Evolutionary conservation across 2,888 invertebrate genomes (phyloP), one percentile per base, ranked within the genome.

Genomic region (Ophion obscuratus): DNA sequence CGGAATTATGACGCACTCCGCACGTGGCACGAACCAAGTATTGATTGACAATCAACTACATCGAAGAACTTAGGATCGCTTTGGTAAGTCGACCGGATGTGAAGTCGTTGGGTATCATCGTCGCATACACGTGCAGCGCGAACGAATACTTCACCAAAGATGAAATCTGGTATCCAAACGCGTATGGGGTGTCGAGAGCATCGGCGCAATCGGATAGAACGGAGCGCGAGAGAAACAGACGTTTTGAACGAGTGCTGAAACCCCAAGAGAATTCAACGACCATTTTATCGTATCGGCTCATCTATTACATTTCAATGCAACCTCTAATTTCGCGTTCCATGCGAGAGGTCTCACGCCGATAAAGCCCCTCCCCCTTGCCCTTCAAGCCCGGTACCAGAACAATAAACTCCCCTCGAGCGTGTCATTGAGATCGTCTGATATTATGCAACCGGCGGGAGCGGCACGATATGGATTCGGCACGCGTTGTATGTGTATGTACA

Each of bases 381-480:
- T 17, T 3, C 53, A 53, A 17, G 14, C 77, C 59, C 66, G 81
- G 84, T 87, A 80, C 87, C 85, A 79, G 88, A 88, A 89, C 87
- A 89, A 88, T 89, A 87, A 89, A 88, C 89, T 88, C 88, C 88
- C 87, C 84, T 87, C 89, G 88, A 87, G 88, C 88, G 87, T 90
- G 90, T 89, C 90, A 89, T 90, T 90, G 89, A 90, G 90, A 90
- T 90, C 88, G 88, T 83, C 84, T 86, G 90, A 91, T 91, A 90
- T 87, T 78, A 83, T 82, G 76, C 87, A 85, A 77, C 84, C 74
- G 71, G 74, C 81, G 67, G 79, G 75, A 74, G 87, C 76, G 73
- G 67, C 73, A 82, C 84, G 83, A 85, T 89, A 88, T 88, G 86
- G 88, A 88, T 87, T 88, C 87, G 86, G 84, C 81, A 81, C 77